Percentiles rank a stretch among this genome's conserved stretches.
phyloP scores from a whole-genome alignment of 2,797 vertebrate species.

The Alfaro cultratus region DNA sequence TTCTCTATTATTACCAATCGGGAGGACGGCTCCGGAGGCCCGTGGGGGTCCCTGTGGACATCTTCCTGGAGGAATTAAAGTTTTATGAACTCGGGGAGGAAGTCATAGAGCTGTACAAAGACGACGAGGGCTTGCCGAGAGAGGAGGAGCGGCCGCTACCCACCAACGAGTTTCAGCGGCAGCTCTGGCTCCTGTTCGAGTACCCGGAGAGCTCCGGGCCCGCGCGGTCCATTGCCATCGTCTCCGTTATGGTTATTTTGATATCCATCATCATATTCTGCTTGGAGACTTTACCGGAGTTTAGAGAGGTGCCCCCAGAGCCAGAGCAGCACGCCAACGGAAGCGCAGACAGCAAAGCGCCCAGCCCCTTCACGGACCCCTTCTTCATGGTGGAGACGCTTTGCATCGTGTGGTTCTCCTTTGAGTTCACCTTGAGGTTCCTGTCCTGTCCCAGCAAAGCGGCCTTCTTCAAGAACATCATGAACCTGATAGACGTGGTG shows the following conservation, averaged over 20 bases:
- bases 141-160: conserved; percentile 91
- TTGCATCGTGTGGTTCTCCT: conserved; percentile 94
- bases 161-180: conserved; percentile 85
- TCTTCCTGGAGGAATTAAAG: conserved; percentile 92
- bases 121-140: conserved; percentile 89
- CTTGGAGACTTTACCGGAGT: conserved; percentile 93
- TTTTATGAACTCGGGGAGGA: conserved; percentile 92
- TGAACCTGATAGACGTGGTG: conserved; percentile 94
- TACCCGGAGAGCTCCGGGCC: conserved; percentile 93
- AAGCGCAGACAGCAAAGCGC: conserved; percentile 30
- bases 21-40: conserved; percentile 91
- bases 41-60: conserved; percentile 90
- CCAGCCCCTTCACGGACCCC: conserved; percentile 88
- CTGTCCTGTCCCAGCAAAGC: conserved; percentile 92
- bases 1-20: conserved; percentile 95
- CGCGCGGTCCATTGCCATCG: conserved; percentile 89
- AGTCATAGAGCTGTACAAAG: conserved; percentile 83
- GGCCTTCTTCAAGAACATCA: conserved; percentile 93
- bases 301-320: conserved; percentile 75
- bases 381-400: conserved; percentile 94
- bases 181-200: conserved; percentile 94
- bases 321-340: conserved; percentile 56
- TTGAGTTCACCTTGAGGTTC: conserved; percentile 91
- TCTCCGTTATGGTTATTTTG: conserved; percentile 92
- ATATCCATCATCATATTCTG: conserved; percentile 96